Conservation (phyloP, 2,888 invertebrate genomes). For the Hyles lineata region DNA sequence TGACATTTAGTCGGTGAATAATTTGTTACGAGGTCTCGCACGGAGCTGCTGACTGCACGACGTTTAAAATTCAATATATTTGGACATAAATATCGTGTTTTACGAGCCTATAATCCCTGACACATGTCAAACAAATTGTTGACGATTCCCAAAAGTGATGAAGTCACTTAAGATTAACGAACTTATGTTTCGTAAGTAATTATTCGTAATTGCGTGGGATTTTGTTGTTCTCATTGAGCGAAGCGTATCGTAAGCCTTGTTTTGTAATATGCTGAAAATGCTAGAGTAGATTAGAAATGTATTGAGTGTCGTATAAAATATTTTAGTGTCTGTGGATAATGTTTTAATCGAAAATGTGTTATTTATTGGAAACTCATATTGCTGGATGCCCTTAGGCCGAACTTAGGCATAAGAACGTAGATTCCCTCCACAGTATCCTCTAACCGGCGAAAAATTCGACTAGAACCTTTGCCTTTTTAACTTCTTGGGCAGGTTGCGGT, state of each 20-base stretch:
- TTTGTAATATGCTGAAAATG: background rate
- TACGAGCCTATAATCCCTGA: conserved; percentile 67
- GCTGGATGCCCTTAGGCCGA: too few relatives aligned
- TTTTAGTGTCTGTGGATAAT: too few relatives aligned
- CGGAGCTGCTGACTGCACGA: conserved; percentile 49
- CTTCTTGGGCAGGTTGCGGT: too few relatives aligned
- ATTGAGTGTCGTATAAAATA: too few relatives aligned
- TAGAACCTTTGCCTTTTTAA: too few relatives aligned
- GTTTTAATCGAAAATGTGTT: too few relatives aligned
- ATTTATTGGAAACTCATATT: too few relatives aligned
- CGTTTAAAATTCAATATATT: conserved; percentile 73
- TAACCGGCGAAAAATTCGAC: too few relatives aligned
- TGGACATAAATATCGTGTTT: conserved; percentile 70
- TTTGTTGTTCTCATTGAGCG: background rate
- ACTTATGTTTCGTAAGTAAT: conserved; percentile 21
- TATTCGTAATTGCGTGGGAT: conserved; percentile 28
- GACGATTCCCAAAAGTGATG: conserved; percentile 66
- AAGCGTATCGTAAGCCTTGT: background rate
- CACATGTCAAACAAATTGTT: conserved; percentile 80
- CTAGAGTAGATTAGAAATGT: background rate
- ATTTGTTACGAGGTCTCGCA: conserved; percentile 15
- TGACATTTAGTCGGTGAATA: conserved; percentile 8
- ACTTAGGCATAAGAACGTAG: too few relatives aligned
- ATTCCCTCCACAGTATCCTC: too few relatives aligned
- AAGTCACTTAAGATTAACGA: conserved; percentile 53